Evolutionary conservation across 2,113 vertebrate species (phyloP).

Genomic region (Syngnathoides biaculeatus): DNA sequence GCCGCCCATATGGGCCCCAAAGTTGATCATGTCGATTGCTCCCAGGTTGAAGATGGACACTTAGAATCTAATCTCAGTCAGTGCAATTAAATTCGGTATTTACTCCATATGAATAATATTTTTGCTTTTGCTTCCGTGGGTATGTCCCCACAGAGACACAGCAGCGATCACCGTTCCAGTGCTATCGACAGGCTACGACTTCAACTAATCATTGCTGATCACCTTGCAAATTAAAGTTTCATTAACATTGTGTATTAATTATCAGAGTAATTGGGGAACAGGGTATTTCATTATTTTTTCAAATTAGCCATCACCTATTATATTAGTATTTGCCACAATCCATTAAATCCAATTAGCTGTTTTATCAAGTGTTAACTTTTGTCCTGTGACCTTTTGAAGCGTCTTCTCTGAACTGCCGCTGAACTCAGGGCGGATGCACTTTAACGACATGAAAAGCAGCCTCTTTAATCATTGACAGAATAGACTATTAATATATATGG

Average conservation of each 20-base stretch:
- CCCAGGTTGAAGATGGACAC: neutral
- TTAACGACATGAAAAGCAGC: neutral
- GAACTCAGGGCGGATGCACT: neutral
- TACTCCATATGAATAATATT: no score
- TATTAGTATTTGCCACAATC: constrained; percentile 39
- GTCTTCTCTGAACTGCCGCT: neutral
- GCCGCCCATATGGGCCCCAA: no score
- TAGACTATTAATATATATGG: neutral
- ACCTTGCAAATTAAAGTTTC: constrained; percentile 31
- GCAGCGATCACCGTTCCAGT: neutral
- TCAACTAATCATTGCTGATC: constrained; percentile 20
- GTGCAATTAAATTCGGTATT: neutral
- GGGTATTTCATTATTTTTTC: constrained; percentile 28
- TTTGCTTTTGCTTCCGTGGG: neutral
- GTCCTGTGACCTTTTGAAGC: constrained; percentile 11
- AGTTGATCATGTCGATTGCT: neutral
- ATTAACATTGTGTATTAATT: constrained; percentile 32
- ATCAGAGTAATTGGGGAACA: constrained; percentile 30
- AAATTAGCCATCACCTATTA: constrained; percentile 38
- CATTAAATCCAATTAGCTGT: constrained; percentile 46
- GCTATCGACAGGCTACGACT: neutral
- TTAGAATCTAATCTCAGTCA: neutral
- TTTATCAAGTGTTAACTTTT: constrained; percentile 48
- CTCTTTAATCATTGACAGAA: neutral
- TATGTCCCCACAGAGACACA: neutral